Percentiles rank a stretch among this genome's conserved stretches.
These are phyloP conservation scores for Pelochelys cantorii DNA, from an alignment of 2,797 vertebrate species.

Conservation along the genomic window DNA sequence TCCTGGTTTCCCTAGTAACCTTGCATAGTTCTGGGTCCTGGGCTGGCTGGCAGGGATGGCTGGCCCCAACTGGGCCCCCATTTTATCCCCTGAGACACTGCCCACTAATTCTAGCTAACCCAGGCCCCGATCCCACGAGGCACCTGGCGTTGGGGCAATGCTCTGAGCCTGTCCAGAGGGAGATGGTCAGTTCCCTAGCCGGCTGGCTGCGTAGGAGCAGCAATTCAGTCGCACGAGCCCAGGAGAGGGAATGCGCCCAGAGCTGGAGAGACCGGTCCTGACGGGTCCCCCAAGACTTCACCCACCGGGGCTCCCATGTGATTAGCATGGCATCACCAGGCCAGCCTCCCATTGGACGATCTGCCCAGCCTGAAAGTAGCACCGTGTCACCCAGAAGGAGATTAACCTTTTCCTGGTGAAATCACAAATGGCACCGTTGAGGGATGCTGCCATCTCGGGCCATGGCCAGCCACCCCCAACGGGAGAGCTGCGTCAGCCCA, in stretches of 20 bases:
- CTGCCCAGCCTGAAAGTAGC: slow-evolving; percentile 27
- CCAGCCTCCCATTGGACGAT: slow-evolving; percentile 21
- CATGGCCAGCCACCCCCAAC: not conserved
- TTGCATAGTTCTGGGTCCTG: not conserved
- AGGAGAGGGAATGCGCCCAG: slow-evolving; percentile 57
- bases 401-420: slow-evolving; percentile 11
- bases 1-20: not conserved
- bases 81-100: not conserved
- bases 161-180: slow-evolving; percentile 38
- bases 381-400: slow-evolving; percentile 1
- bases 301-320: slow-evolving; percentile 49
- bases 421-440: not conserved
- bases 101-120: not conserved
- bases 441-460: rapidly evolving
- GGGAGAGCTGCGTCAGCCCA: not conserved
- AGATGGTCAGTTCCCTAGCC: slow-evolving; percentile 31
- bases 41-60: not conserved
- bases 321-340: slow-evolving; percentile 6
- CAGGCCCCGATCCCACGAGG: not conserved
- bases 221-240: slow-evolving; percentile 67
- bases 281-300: slow-evolving; percentile 66
- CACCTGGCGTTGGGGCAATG: not conserved
- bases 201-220: not conserved
- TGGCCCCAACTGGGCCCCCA: not conserved
- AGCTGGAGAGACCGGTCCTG: slow-evolving; percentile 25